Percentiles rank a stretch among this genome's conserved stretches.
Conservation (phyloP, 2,113 vertebrate species). For the Ceyx cyanopectus region DNA sequence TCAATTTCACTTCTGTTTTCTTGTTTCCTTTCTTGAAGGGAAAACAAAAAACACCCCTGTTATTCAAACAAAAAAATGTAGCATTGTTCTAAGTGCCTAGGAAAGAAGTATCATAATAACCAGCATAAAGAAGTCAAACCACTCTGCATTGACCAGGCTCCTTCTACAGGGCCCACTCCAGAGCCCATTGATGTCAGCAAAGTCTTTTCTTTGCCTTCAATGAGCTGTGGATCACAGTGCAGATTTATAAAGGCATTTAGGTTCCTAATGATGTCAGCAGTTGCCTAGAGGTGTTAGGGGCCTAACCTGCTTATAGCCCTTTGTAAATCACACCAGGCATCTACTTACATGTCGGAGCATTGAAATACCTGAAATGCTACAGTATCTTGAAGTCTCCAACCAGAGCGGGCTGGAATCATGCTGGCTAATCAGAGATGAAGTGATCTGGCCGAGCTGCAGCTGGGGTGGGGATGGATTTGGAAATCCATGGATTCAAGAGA, state of each 20-base stretch:
- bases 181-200: slow-evolving; percentile 50
- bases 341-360: not conserved
- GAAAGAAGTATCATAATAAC: not conserved
- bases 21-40: not conserved
- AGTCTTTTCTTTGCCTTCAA: slow-evolving; percentile 52
- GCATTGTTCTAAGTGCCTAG: not conserved
- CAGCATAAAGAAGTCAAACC: not conserved
- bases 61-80: not conserved
- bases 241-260: slow-evolving; percentile 40
- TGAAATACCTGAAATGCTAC: not conserved
- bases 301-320: slow-evolving; percentile 8
- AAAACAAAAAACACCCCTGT: not conserved
- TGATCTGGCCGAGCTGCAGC: not conserved
- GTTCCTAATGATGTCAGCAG: slow-evolving; percentile 40
- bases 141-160: not conserved
- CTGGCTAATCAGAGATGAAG: not conserved
- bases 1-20: not conserved
- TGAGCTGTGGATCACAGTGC: slow-evolving; percentile 27
- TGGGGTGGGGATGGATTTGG: not conserved
- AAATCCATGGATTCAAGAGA: not conserved
- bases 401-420: accelerated
- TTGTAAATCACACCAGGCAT: slow-evolving; percentile 33
- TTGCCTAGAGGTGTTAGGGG: slow-evolving; percentile 49
- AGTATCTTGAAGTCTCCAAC: not conserved
- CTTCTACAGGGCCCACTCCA: slow-evolving; percentile 32